Base-by-base conservation (phyloP, 1,140 invertebrate species). In the Scaptomyza hsui region DNA sequence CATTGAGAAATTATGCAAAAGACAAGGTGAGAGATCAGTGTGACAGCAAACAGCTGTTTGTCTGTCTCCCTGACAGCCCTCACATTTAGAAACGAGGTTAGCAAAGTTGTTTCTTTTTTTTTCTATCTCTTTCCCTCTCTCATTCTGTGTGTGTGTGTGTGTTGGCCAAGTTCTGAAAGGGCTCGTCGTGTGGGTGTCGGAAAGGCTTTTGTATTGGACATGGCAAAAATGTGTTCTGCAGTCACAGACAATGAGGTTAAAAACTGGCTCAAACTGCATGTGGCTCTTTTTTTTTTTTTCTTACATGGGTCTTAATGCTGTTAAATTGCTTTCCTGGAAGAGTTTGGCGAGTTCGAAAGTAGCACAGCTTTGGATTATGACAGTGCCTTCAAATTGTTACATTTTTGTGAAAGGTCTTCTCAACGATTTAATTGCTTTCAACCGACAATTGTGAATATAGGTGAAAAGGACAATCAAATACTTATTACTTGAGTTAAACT, bases 11-110 rank as follows among this genome's bases (percentile, higher is more conserved):
- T 61, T 45, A 68, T 61, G 63, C 41, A 69, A 57, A 47, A 59
- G 35, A 32, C 62, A 48, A 63, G 70, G 82, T 76, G 75, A 70
- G 72, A 72, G 81, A 78, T 85, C 75, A 79, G 53, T 70, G 82
- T 78, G 81, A 72, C 81, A 86, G 73, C 73, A 47, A 80, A 86
- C 81, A 86, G 77, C 81, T 85, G 81, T 86, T 79, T 37, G 62
- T 67, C 39, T 67, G 51, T 64, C 79, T 45, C 24, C 32, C 62
- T 44, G 45, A 60, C 56, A 44, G 48, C 41, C 70, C 44, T 47
- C 63, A 19, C 44, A 32, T 72, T 51, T 62, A 12, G 59, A 85
- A 85, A 88, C 69, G 81, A 55, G 81, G 81, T 85, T 85, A 88
- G 49, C 76, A 69, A 24, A 16, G 48, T 24, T 62, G 57, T 70